These are phyloP conservation scores for Steatornis caripensis DNA, from an alignment of 2,113 vertebrate genomes.

Conservation along the genomic window DNA sequence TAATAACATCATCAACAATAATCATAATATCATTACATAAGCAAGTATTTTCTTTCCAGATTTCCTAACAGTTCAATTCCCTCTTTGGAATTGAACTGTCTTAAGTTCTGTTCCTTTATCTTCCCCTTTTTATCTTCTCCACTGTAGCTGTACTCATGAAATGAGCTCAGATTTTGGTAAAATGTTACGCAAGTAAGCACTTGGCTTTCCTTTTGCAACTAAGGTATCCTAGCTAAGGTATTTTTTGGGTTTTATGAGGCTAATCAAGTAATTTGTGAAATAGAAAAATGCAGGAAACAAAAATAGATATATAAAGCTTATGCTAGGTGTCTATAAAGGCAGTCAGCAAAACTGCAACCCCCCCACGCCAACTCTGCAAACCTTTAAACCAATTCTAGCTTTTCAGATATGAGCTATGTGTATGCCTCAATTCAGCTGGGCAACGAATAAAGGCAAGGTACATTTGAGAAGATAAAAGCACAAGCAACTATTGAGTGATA, in stretches of 20 bases:
- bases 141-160: neutral
- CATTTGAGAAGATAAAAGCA: neutral
- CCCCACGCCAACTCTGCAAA: neutral
- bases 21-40: no score
- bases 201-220: neutral
- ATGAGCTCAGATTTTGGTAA: neutral
- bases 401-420: neutral
- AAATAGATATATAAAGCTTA: neutral
- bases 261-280: neutral
- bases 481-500: neutral
- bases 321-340: neutral
- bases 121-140: neutral
- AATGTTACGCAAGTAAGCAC: neutral
- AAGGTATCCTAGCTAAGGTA: neutral
- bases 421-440: neutral
- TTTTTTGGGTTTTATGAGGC: neutral
- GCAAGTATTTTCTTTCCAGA: neutral
- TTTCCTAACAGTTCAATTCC: neutral
- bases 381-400: neutral
- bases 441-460: neutral
- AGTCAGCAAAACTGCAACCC: neutral
- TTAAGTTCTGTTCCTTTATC: neutral
- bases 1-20: no score
- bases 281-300: neutral
- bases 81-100: neutral